A percentile compares a stretch with the other conserved stretches of the same genome.
These are phyloP conservation scores for Promerops cafer DNA, from an alignment of 2,113 vertebrate species.

Conservation along the genomic window DNA sequence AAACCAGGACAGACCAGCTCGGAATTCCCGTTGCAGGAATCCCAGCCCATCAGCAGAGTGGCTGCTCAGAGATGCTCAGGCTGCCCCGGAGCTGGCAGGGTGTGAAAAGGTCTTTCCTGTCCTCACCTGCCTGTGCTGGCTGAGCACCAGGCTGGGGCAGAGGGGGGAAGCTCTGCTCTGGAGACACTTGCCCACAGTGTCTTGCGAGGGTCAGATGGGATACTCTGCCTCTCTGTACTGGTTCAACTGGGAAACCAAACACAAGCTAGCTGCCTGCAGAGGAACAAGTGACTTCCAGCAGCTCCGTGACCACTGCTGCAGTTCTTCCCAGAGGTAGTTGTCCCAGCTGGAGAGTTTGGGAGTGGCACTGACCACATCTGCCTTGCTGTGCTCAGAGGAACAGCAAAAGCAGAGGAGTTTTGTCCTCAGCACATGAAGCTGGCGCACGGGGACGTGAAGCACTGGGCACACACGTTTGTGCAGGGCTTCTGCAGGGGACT, in stretches of 20 bases:
- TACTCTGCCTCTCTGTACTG: background rate
- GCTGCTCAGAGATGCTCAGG: background rate
- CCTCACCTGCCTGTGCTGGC: rapidly evolving
- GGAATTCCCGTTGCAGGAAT: background rate
- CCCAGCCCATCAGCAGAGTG: background rate
- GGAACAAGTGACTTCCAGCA: background rate
- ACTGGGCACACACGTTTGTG: rapidly evolving
- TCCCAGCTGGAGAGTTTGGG: background rate
- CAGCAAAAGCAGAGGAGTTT: background rate
- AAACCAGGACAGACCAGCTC: background rate
- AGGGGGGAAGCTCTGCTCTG: background rate
- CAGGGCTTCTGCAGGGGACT: background rate
- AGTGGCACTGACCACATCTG: background rate
- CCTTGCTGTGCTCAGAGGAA: background rate
- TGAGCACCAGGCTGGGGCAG: background rate
- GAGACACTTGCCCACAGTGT: background rate
- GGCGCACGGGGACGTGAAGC: background rate
- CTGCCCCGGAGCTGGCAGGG: background rate
- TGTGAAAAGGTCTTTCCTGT: background rate
- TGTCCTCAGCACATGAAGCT: background rate
- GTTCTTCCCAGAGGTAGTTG: background rate
- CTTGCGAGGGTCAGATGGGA: background rate
- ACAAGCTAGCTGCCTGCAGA: background rate
- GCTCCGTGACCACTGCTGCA: background rate
- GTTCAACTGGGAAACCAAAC: background rate